Evolutionary conservation across 2,797 vertebrate genomes (phyloP), one percentile per base, ranked within the genome.

Genomic region (Pithecia hirsuta): DNA sequence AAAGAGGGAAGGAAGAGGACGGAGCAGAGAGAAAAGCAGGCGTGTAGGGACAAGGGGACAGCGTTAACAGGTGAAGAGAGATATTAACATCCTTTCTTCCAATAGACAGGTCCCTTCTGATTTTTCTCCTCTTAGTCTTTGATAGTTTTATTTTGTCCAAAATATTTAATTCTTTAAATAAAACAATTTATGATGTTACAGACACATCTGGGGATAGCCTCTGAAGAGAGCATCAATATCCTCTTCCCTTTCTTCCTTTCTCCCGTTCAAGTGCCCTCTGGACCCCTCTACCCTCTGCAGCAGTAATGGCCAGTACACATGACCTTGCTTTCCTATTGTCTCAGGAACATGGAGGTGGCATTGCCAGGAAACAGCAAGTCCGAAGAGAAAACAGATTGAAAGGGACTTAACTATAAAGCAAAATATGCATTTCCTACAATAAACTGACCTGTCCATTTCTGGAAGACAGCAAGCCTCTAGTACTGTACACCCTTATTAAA

Each of bases 401-500:
- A 91, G 70, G 97, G 97, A 98, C 89, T 84, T 96, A 96, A 95
- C 70, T 78, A 92, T 59, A 78, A 80, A 98, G 89, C 94, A 98
- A 98, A 98, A 98, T 97, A 97, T 92, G 97, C 94, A 96, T 97
- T 98, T 97, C 96, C 93, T 98, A 93, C 22, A 59, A 96, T 95
- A 89, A n/a, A 88, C 86, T 0, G 0, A 95, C 81, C 84, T 97
- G 84, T 97, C 97, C 82, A 15, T 96, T 98, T 98, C 96, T 97
- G 75, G 0, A 95, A 90, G 86, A 95, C 98, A 97, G 96, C 96
- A 96, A 98, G 98, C 96, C 57, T 98, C 96, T 98, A 81, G 98
- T 96, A 97, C 98, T 99, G 98, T 98, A 99, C 98, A 99, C 92
- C 97, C 98, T 99, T 98, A 98, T 99, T 99, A 99, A 99, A 99